Evolutionary conservation across 2,113 vertebrate genomes (phyloP), one percentile per base, ranked within the genome.

Genomic region (Odobenus rosmarus): DNA sequence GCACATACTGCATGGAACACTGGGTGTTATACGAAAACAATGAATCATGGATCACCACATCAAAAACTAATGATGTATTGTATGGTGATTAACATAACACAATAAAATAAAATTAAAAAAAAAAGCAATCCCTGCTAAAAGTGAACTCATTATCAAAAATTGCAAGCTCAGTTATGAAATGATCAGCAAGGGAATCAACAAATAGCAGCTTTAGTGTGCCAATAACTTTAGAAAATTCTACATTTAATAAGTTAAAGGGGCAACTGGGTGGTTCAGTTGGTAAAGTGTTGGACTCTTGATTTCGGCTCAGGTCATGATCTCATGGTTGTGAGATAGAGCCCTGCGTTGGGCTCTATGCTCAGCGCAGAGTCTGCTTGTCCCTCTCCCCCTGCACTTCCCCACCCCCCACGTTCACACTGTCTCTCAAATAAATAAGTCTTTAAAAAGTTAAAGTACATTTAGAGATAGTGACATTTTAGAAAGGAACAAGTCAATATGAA

Each of bases 391-490:
- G 16, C 15, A 2, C 7, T 18, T 7, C 26, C 62, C 7, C 59
- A 55, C 64, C 33, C 15, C 0, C 3, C 28, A 12, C 5, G 7
- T 16, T 69, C 64, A 18, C 16, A 7, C 16, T 31, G 26, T 33
- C 31, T 67, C 64, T 67, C 31, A 67, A 69, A 67, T 67, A 67
- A 67, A 16, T 64, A 67, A n/a, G n/a, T n/a, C 16, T 39, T 82
- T 51, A 10, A 82, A 88, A 91, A 51, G 12, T 59, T 80, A 69
- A 51, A 76, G 2, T 88, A 80, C 80, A 61, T n/a, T 79, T 91
- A 46, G 51, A 18, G 81, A 92, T 86, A 86, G 23, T 92, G 74
- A 79, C 53, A 72, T 88, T 93, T 49, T 18, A 69, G 67, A 94
- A 95, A 26, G 84, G 51, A 81, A 71, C 1, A 81, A 76, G 16